Percentiles rank a stretch among this genome's conserved stretches.
Conservation (phyloP, 30 jellyfish, hydroid and myxozoan species). For the Aurelia aurita complex sp. Pacific region DNA sequence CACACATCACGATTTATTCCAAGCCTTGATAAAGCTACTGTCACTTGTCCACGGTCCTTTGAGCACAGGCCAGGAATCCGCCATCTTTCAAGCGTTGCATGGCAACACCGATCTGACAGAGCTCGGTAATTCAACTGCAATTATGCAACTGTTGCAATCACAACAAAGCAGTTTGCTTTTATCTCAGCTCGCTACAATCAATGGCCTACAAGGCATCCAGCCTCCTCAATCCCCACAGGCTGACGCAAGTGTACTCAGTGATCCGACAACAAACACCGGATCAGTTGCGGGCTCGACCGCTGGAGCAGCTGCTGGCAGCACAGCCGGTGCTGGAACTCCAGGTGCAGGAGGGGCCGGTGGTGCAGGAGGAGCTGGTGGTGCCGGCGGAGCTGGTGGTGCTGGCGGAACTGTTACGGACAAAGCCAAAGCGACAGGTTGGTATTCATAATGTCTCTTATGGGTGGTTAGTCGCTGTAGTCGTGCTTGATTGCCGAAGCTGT, state of each 20-base stretch:
- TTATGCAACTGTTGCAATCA: slow-evolving; percentile 51
- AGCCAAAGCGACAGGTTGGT: slow-evolving; percentile 26
- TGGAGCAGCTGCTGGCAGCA: slow-evolving; percentile 20
- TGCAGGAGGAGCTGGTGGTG: slow-evolving; percentile 23
- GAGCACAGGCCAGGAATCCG: slow-evolving; percentile 38
- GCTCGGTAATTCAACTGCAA: slow-evolving; percentile 54
- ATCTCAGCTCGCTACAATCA: slow-evolving; percentile 67
- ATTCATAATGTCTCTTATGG: background rate
- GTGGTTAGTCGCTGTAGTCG: too few species aligned
- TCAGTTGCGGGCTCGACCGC: slow-evolving; percentile 47
- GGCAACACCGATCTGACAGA: slow-evolving; percentile 48
- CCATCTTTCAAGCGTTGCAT: slow-evolving; percentile 65
- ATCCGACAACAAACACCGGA: slow-evolving; percentile 50
- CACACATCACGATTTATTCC: slow-evolving; percentile 56
- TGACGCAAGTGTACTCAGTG: slow-evolving; percentile 41
- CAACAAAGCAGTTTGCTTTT: slow-evolving; percentile 48
- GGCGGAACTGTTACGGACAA: slow-evolving; percentile 48
- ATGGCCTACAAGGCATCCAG: slow-evolving; percentile 53
- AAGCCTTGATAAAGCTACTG: slow-evolving; percentile 43
- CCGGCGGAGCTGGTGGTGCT: slow-evolving; percentile 25
- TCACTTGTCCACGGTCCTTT: slow-evolving; percentile 66
- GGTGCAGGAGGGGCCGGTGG: slow-evolving; percentile 33
- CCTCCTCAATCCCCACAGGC: slow-evolving; percentile 29
- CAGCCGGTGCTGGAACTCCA: slow-evolving; percentile 15
- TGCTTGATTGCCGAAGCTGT: too few species aligned